These are phyloP conservation scores for Sinotaia quadrata DNA, from an alignment of 2,888 invertebrate genomes.

Conservation along the genomic window DNA sequence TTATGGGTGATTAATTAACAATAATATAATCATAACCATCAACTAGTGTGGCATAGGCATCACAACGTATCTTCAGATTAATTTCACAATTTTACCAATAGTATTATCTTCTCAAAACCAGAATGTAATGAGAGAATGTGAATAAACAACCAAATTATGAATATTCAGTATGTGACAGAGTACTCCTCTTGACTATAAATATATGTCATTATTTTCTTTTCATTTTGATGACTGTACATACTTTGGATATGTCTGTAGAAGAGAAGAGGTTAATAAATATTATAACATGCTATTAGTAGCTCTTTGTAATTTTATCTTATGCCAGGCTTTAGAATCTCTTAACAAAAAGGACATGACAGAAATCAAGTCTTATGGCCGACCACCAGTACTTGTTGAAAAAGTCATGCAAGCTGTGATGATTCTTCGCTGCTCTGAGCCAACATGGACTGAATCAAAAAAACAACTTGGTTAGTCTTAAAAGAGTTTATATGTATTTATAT, in stretches of 20 bases:
- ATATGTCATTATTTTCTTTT: neutral
- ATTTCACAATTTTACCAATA: too few relatives aligned
- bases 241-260: neutral
- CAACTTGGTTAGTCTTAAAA: constrained; percentile 78
- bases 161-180: too few relatives aligned
- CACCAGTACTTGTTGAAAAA: constrained; percentile 89
- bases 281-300: neutral
- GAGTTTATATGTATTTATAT: too few relatives aligned
- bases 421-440: constrained; percentile 83
- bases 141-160: too few relatives aligned
- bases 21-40: too few relatives aligned
- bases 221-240: neutral
- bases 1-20: too few relatives aligned
- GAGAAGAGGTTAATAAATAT: too few relatives aligned
- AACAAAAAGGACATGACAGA: constrained; percentile 80
- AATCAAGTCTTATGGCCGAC: constrained; percentile 90
- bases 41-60: too few relatives aligned
- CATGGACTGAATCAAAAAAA: constrained; percentile 90
- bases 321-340: constrained; percentile 65
- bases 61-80: too few relatives aligned
- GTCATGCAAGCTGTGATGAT: constrained; percentile 90
- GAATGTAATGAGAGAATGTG: too few relatives aligned
- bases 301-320: neutral
- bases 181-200: too few relatives aligned
- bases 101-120: too few relatives aligned